These are phyloP conservation scores for Oscheius myriophilus DNA, from an alignment of 2,888 invertebrate species.

Conservation along the genomic window DNA sequence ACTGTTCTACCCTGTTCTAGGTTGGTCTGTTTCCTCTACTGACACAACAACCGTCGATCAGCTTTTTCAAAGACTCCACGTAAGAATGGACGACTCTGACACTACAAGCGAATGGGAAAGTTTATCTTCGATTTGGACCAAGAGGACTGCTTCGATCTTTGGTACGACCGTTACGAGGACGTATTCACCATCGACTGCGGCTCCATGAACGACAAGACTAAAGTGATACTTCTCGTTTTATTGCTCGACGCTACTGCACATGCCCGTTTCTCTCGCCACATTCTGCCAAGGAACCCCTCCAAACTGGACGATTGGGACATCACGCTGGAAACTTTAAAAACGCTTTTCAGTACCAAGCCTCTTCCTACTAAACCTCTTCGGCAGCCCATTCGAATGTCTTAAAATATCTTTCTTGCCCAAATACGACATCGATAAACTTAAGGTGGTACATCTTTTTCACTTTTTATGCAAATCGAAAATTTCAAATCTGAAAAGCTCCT, in stretches of 20 bases:
- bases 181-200: slow-evolving; percentile 19
- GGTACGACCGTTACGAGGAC: slow-evolving; percentile 23
- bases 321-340: slow-evolving; percentile 1
- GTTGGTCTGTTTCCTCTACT: too few species aligned
- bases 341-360: slow-evolving; percentile 13
- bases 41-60: too few species aligned
- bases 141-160: slow-evolving; percentile 20
- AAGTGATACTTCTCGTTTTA: slow-evolving; percentile 12
- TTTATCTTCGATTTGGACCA: too few species aligned
- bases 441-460: too few species aligned
- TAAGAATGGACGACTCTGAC: too few species aligned
- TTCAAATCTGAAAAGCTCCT: too few species aligned
- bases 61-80: too few species aligned
- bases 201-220: slow-evolving; percentile 18
- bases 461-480: too few species aligned
- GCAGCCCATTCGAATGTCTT: slow-evolving; percentile 16
- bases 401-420: neutral
- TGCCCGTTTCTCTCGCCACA: slow-evolving; percentile 2
- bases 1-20: too few species aligned
- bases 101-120: slow-evolving; percentile 3
- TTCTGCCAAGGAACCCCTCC: slow-evolving; percentile 9
- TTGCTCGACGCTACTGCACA: slow-evolving; percentile 14
- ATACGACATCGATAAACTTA: slow-evolving; percentile 19
- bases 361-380: slow-evolving; percentile 25
- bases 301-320: neutral